Evolutionary conservation across 2,888 invertebrate species (phyloP), one percentile per base, ranked within the genome.

Genomic region (Conus canariensis): DNA sequence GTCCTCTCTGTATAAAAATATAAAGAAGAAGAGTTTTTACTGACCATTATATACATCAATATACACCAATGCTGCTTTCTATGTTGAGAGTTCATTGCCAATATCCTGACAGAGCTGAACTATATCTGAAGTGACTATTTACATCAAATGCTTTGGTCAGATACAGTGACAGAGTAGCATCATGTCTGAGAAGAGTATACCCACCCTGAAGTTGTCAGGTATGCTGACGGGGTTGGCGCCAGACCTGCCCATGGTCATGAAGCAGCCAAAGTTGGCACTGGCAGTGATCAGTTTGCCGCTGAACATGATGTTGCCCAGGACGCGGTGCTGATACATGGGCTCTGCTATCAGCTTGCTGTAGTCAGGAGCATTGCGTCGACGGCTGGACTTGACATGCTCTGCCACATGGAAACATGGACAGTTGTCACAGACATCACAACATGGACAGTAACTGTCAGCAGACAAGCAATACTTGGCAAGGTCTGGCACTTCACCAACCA

Each of bases 201-300:
- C 87, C 93, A 96, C 96, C 93, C 94, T 94, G 91, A 95, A 94
- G 90, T 94, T 95, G 60, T 95, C 95, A 16, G 96, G 96, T 30
- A 96, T 94, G 59, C 94, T 92, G 2, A 92, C 83, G n/a, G 92
- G 91, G 22, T 87, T 90, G n/a, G 92, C 91, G 89, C 93, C 93
- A 56, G 91, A 90, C 9, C 93, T 93, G 91, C 94, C 95, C 70
- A 95, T 87, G 9, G 95, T 95, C 95, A 96, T 95, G 92, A 96
- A 96, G 90, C 95, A 96, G n/a, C 95, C 95, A 91, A 93, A 95
- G 93, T 94, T 96, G 80, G 94, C 93, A 90, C 93, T 95, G 90
- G 96, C 96, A 83, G 93, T 93, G 56, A 96, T 92, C 60, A 96
- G 94, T 88, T 94, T 95, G 10, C 96, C 96, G 89, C 95, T 94